Evolutionary conservation across 2,888 invertebrate genomes (phyloP), one percentile per base, ranked within the genome.

Genomic region (Deladenus siricidicola): DNA sequence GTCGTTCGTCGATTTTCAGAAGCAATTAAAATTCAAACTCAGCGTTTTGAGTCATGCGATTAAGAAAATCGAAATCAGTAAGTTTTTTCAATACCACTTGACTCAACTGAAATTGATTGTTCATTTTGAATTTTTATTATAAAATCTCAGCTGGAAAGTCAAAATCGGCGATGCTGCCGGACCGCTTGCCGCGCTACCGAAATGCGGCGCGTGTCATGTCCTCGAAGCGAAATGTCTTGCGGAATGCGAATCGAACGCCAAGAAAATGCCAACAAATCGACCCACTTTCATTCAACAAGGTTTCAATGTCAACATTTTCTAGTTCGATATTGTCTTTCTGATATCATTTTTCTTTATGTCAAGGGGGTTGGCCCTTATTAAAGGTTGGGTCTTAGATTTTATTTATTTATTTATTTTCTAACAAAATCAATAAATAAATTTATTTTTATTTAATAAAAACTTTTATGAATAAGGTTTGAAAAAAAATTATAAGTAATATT

Each of bases 11-110:
- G 72, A 72, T 59, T 70, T 70, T 55, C 72, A 71, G 29, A 70
- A 70, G 43, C 73, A 73, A 50, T 63, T 73, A 26, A 62, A 69
- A 48, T 72, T 71, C 68, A 73, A 73, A 58, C 63, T 67, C 29
- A 68, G 63, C 45, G 61, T 73, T 2, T 64, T 72, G 47, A 63
- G 70, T 34, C 67, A 71, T 50, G 65, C 69, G 8, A 60, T 28
- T 2, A 50, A 42, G 21, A 63, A 62, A 23, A 8, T 44, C 21
- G 62, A 62, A 29, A 24, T 39, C n/a, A 44, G 53, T 53, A 53
- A 34, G 53, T 34, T 4, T 8, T 53, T 47, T 10, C 26, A 10
- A 23, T 47, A 10, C 47, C 19, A 4, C 23, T 17, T 6, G 39
- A 14, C 6, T 34, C 8, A 6, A 34, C 6, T 14, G 39, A 34